phyloP scores from a whole-genome alignment of 2,797 vertebrate species.

The Acrossocheilus fasciatus region DNA sequence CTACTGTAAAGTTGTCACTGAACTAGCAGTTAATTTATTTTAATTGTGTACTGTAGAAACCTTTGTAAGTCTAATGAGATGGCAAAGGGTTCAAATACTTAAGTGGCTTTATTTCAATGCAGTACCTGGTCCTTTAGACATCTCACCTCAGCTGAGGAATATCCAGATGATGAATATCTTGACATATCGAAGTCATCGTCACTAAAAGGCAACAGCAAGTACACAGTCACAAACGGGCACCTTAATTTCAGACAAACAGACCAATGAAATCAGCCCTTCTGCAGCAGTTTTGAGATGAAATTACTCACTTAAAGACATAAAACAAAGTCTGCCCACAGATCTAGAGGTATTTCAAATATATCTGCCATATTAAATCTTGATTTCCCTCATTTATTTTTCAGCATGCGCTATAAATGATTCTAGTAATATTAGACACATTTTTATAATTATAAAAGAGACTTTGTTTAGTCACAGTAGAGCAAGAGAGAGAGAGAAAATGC shows the following conservation, averaged over 20 bases:
- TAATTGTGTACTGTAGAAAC: background rate
- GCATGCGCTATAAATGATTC: background rate
- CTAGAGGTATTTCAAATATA: background rate
- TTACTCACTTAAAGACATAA: background rate
- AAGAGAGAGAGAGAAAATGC: background rate
- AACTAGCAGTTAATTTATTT: background rate
- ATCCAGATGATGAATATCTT: constrained; percentile 98
- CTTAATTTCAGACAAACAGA: background rate
- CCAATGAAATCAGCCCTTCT: background rate
- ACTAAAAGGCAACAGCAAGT: constrained; percentile 73
- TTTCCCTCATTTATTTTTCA: background rate
- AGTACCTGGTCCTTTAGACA: constrained; percentile 84
- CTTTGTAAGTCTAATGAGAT: background rate
- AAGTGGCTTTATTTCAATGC: constrained; percentile 15
- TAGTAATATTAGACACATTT: background rate
- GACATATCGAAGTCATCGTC: constrained; percentile 99
- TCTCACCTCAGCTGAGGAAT: constrained; percentile 99
- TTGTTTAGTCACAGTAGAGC: constrained; percentile 21
- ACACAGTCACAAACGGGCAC: constrained; percentile 52
- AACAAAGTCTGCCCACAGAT: background rate
- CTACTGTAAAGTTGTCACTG: background rate
- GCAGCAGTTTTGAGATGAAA: background rate
- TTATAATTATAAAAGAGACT: background rate
- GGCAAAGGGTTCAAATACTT: background rate
- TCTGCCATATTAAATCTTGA: background rate